Conservation (phyloP, 2,888 invertebrate species). For the Nysson spinosus region DNA sequence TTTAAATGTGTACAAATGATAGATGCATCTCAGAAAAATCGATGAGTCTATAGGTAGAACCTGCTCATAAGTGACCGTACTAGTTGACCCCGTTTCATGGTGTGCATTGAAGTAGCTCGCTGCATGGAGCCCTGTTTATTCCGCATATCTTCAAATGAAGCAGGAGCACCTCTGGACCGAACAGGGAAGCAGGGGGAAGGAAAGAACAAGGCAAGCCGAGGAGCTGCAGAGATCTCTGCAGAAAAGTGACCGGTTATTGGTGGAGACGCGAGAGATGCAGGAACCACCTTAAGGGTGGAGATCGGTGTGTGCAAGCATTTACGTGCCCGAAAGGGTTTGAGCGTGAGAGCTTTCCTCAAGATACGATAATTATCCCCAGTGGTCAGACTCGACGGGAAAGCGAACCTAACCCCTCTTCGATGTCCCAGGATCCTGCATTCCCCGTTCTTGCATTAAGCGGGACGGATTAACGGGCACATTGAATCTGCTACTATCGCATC, state of each 20-base stretch:
- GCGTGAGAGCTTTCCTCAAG: constrained; percentile 72
- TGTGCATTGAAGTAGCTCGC: constrained; percentile 50
- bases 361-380: constrained; percentile 74
- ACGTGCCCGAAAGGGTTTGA: constrained; percentile 62
- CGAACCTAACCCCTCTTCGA: constrained; percentile 40
- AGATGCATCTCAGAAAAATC: constrained; percentile 27
- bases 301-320: constrained; percentile 35
- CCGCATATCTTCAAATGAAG: constrained; percentile 15
- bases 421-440: constrained; percentile 36
- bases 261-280: constrained; percentile 30
- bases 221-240: constrained; percentile 54
- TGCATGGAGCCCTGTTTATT: constrained; percentile 36
- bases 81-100: constrained; percentile 69
- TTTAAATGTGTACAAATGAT: constrained; percentile 3
- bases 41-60: constrained; percentile 7
- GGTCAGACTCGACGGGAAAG: constrained; percentile 63
- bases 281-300: constrained; percentile 44
- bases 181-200: constrained; percentile 4
- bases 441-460: constrained; percentile 41
- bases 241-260: constrained; percentile 71
- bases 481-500: constrained; percentile 15
- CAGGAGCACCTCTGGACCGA: neutral
- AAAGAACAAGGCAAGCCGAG: constrained; percentile 14
- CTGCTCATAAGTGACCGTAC: constrained; percentile 35
- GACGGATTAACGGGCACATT: constrained; percentile 51